These are phyloP conservation scores for Nematopogon swammerdamellus DNA, from an alignment of 2,888 invertebrate species.

Conservation along the genomic window DNA sequence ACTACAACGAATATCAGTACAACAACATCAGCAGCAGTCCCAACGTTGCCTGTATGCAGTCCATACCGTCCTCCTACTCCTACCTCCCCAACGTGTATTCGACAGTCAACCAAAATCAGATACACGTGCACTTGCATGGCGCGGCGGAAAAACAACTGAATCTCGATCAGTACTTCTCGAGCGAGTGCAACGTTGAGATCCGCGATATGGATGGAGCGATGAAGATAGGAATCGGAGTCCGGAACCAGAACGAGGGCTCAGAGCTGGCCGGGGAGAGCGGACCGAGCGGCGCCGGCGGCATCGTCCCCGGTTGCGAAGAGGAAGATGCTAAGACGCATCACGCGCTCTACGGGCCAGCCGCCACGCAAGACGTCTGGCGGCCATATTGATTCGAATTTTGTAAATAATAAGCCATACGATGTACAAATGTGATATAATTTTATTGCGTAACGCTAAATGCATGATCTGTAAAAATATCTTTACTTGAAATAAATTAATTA, in stretches of 20 bases:
- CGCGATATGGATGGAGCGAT: constrained; percentile 58
- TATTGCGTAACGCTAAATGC: constrained; percentile 11
- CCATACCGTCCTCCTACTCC: constrained; percentile 57
- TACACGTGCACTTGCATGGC: constrained; percentile 76
- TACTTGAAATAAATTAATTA: background rate
- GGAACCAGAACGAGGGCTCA: constrained; percentile 22
- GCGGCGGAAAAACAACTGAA: constrained; percentile 62
- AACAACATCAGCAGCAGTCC: constrained; percentile 57
- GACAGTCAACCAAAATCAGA: constrained; percentile 84
- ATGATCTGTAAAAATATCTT: background rate
- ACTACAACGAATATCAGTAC: constrained; percentile 70
- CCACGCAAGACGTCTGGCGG: constrained; percentile 66
- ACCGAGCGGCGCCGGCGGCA: constrained; percentile 38
- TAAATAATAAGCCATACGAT: constrained; percentile 23
- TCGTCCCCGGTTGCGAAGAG: constrained; percentile 49
- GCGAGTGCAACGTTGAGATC: constrained; percentile 51
- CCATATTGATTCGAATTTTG: constrained; percentile 59
- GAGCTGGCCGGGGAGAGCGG: constrained; percentile 45
- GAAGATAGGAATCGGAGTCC: constrained; percentile 46
- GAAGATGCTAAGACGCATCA: constrained; percentile 51
- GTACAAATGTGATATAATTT: constrained; percentile 51
- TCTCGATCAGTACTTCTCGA: constrained; percentile 61
- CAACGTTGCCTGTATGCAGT: constrained; percentile 34
- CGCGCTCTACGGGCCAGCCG: constrained; percentile 31
- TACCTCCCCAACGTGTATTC: constrained; percentile 75